Conservation (phyloP, 2,797 vertebrate species). For the Tapera naevia region DNA sequence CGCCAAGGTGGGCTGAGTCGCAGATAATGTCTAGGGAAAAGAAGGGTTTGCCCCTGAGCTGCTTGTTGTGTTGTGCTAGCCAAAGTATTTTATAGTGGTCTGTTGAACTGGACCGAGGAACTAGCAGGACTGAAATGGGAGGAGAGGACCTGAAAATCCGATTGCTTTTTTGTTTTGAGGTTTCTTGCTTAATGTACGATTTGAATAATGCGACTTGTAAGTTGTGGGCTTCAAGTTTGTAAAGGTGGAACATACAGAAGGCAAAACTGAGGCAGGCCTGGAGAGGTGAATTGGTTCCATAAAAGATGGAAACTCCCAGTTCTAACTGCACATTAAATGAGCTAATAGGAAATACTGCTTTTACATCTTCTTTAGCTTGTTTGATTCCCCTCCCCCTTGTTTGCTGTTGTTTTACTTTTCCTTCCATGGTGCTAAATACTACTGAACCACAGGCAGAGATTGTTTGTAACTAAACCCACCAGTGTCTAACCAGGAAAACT, state of each 20-base stretch:
- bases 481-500: background rate
- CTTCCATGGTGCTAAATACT: background rate
- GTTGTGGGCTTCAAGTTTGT: background rate
- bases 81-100: no score
- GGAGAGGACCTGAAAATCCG: background rate
- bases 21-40: background rate
- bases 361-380: background rate
- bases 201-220: background rate
- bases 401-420: background rate
- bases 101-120: background rate
- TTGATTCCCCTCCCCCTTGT: rapidly evolving
- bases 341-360: background rate
- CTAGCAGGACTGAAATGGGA: background rate
- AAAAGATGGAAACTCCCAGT: background rate
- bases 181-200: background rate
- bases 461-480: background rate
- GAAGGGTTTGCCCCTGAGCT: background rate
- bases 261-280: background rate
- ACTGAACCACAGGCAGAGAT: no score
- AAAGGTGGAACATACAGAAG: background rate
- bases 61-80: background rate
- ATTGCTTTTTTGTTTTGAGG: background rate
- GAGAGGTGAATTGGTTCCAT: background rate
- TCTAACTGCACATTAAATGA: background rate
- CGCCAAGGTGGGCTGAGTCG: background rate